Evolutionary conservation across 2,113 vertebrate species (phyloP).

Genomic region (Regulus satrapa): DNA sequence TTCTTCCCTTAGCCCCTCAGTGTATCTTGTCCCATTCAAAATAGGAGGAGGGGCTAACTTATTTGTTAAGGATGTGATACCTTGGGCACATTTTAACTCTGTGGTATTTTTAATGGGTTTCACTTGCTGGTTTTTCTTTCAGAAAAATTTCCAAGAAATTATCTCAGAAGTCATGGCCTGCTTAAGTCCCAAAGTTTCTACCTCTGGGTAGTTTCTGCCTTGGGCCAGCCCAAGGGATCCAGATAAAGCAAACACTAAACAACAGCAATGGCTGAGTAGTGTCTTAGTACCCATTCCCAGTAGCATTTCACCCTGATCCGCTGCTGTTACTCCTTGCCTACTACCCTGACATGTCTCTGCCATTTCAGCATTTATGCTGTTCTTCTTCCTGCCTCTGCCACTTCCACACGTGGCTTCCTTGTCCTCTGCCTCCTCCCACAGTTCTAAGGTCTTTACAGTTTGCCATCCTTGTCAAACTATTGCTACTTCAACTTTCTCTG

Average conservation of each 20-base stretch:
- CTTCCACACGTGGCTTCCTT: neutral
- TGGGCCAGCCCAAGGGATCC: neutral
- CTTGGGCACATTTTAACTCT: neutral
- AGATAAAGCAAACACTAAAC: neutral
- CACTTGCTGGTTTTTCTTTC: neutral
- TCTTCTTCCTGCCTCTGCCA: neutral
- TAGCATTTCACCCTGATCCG: fast-evolving
- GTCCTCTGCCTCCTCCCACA: neutral
- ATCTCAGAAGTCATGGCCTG: fast-evolving
- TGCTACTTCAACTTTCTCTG: neutral
- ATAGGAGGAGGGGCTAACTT: neutral
- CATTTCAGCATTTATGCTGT: neutral
- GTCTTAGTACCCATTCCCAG: neutral
- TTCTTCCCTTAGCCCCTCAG: neutral
- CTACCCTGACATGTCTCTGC: neutral
- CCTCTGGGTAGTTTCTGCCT: too few relatives aligned
- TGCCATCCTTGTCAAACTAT: neutral
- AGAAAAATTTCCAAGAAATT: neutral
- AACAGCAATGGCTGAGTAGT: neutral
- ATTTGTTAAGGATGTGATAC: neutral
- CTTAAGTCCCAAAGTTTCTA: neutral
- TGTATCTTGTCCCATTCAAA: neutral
- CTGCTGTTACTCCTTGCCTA: neutral
- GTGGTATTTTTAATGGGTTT: neutral
- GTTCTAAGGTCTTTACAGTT: neutral